Percentiles rank a stretch among this genome's conserved stretches.
Conservation (phyloP, 2,888 invertebrate genomes). For the Drosophila diplacantha region DNA sequence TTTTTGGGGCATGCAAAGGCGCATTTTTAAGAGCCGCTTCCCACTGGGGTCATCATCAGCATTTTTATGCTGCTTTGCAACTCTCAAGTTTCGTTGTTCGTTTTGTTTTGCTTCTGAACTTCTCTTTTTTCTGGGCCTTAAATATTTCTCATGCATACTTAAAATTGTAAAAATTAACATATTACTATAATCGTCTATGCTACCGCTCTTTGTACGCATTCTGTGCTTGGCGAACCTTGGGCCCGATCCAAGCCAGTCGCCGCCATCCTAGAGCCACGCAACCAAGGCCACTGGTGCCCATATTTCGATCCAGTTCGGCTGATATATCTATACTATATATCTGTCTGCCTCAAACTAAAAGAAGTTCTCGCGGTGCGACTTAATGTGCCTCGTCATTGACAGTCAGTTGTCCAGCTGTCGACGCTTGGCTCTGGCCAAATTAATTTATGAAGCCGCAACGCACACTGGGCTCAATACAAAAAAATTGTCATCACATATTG, state of each 20-base stretch:
- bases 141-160: slow-evolving; percentile 30
- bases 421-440: slow-evolving; percentile 8
- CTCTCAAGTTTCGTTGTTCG: slow-evolving; percentile 11
- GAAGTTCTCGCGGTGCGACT: slow-evolving; percentile 3
- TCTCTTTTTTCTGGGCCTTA: not conserved
- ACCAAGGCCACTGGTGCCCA: slow-evolving; percentile 16
- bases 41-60: slow-evolving; percentile 12
- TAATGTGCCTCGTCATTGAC: slow-evolving; percentile 28
- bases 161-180: slow-evolving; percentile 25
- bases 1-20: slow-evolving; percentile 63
- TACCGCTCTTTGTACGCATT: slow-evolving; percentile 6
- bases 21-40: slow-evolving; percentile 63
- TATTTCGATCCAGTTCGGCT: slow-evolving; percentile 7
- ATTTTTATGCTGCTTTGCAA: slow-evolving; percentile 28
- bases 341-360: slow-evolving; percentile 12
- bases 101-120: slow-evolving; percentile 2
- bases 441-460: not conserved
- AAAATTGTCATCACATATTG: not conserved
- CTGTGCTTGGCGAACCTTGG: slow-evolving; percentile 3
- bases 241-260: slow-evolving; percentile 8
- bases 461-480: slow-evolving; percentile 6
- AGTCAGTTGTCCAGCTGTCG: slow-evolving; percentile 1
- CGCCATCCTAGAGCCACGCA: not conserved
- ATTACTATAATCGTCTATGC: slow-evolving; percentile 15
- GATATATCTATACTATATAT: not conserved